Evolutionary conservation across 1,140 invertebrate genomes (phyloP).

Genomic region (Zeugodacus cucurbitae): DNA sequence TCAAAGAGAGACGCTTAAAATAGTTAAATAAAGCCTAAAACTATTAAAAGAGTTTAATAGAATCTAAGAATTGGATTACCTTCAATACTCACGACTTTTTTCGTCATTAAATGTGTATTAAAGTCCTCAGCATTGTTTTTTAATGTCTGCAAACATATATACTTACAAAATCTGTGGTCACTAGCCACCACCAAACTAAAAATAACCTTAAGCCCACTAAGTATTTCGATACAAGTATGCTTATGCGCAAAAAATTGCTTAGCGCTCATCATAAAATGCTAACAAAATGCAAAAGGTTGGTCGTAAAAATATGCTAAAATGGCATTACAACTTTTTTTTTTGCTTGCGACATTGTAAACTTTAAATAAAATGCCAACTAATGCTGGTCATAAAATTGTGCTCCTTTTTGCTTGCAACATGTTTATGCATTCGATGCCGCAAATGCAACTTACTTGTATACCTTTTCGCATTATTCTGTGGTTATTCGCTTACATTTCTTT

Average conservation of each 20-base stretch:
- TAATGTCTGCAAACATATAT: too few species aligned
- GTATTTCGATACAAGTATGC: too few species aligned
- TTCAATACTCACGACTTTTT: too few species aligned
- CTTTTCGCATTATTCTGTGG: background rate
- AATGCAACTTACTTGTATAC: background rate
- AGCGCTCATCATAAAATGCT: background rate
- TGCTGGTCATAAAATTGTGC: background rate
- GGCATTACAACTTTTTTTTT: background rate
- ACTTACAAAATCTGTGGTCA: too few species aligned
- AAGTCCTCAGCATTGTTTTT: too few species aligned
- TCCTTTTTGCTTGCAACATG: background rate
- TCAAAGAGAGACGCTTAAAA: background rate
- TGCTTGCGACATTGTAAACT: background rate
- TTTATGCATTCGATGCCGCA: background rate
- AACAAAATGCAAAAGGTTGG: background rate
- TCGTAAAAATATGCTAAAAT: background rate
- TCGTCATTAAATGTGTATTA: too few species aligned
- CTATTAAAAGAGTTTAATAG: too few species aligned
- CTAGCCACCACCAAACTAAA: too few species aligned
- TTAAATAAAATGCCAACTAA: constrained; percentile 3
- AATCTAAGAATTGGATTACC: too few species aligned
- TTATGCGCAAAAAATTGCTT: background rate
- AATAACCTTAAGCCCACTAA: too few species aligned
- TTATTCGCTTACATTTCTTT: background rate
- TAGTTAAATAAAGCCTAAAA: too few species aligned